Conservation (phyloP, 2,888 invertebrate genomes). For the Hermaeophaga mercurialis region DNA sequence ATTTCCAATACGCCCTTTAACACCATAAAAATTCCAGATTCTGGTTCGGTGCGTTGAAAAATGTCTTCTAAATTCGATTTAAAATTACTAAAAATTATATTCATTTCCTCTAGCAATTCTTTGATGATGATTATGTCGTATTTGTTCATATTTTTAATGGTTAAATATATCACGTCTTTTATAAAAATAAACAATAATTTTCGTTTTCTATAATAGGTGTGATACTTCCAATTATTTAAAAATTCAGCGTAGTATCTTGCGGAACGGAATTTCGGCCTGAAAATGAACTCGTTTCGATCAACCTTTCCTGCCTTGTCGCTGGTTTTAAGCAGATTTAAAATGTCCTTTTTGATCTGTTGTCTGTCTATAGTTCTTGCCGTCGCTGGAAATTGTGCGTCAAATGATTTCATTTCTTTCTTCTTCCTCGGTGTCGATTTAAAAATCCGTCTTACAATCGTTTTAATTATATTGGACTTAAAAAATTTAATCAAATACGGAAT, state of each 20-base stretch:
- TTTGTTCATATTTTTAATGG: slow-evolving; percentile 15
- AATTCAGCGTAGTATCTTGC: slow-evolving; percentile 19
- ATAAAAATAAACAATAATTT: neutral
- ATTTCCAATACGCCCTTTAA: slow-evolving; percentile 5
- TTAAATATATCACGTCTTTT: slow-evolving; percentile 17
- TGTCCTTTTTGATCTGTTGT: slow-evolving; percentile 1
- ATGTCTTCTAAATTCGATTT: neutral
- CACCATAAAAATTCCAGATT: neutral
- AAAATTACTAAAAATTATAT: neutral
- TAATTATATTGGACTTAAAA: too few species aligned
- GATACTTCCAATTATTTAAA: slow-evolving; percentile 19
- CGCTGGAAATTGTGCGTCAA: too few species aligned
- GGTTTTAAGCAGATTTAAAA: neutral
- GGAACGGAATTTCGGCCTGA: slow-evolving; percentile 11
- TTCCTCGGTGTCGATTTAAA: too few species aligned
- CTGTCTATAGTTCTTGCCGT: too few species aligned
- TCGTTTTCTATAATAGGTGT: neutral
- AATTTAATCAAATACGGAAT: too few species aligned
- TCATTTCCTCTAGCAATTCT: neutral
- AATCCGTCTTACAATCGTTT: too few species aligned
- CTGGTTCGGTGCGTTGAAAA: neutral
- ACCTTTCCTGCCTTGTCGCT: neutral
- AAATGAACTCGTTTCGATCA: slow-evolving; percentile 15
- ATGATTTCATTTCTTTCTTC: too few species aligned
- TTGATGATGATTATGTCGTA: slow-evolving; percentile 5